Percentiles rank a stretch among this genome's conserved stretches.
Evolutionary conservation across 2,797 vertebrate species (phyloP).

Genomic region (Naso thynnoides): DNA sequence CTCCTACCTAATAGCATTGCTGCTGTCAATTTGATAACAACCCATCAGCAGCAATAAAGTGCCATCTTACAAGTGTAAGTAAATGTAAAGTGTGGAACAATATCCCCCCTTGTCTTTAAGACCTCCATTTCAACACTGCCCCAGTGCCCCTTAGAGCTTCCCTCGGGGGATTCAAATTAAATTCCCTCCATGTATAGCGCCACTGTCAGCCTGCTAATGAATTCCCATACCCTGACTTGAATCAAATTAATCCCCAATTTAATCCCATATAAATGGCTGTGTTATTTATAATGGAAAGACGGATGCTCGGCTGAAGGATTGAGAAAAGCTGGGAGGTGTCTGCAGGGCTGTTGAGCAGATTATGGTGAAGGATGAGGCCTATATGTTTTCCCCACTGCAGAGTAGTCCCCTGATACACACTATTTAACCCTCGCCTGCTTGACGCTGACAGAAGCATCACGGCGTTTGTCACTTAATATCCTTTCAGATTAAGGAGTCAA

Average conservation of each 20-base stretch:
- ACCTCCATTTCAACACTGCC: conserved; percentile 64
- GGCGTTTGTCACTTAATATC: conserved; percentile 90
- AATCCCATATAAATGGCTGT: conserved; percentile 86
- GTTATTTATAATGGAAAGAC: conserved; percentile 81
- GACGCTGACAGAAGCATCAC: conserved; percentile 85
- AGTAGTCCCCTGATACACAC: conserved; percentile 87
- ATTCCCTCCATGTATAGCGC: conserved; percentile 79
- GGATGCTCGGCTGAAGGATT: conserved; percentile 74
- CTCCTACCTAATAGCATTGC: conserved; percentile 42
- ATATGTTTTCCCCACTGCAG: conserved; percentile 72
- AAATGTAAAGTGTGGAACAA: conserved; percentile 64
- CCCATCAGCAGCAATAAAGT: conserved; percentile 72
- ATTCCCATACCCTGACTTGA: conserved; percentile 85
- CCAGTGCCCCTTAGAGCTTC: conserved; percentile 61
- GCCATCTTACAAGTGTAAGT: conserved; percentile 56
- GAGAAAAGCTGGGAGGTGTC: conserved; percentile 80
- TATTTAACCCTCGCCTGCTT: conserved; percentile 90
- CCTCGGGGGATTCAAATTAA: conserved; percentile 82
- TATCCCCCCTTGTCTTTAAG: conserved; percentile 70
- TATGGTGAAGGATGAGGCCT: conserved; percentile 79
- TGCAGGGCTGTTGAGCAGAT: conserved; percentile 80
- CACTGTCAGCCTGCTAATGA: conserved; percentile 82
- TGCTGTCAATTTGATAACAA: conserved; percentile 66
- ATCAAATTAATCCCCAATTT: conserved; percentile 86
- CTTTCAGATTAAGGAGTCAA: conserved; percentile 88